phyloP scores from a whole-genome alignment of 2,797 vertebrate species.

The Coluber constrictor region DNA sequence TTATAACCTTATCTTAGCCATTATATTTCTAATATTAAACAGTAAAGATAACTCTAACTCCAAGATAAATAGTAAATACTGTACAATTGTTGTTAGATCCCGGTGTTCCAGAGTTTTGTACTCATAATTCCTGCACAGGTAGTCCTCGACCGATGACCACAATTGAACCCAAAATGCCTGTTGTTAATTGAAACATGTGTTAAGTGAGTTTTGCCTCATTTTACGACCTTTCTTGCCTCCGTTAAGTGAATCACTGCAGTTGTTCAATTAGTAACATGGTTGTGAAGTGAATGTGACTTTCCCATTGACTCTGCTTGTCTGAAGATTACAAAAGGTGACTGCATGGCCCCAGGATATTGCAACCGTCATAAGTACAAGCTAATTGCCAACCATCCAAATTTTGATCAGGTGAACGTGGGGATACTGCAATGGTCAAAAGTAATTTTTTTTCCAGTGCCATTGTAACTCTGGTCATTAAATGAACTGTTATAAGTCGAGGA shows the following conservation, averaged over 20 bases:
- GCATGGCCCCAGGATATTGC: too few species aligned
- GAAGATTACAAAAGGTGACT: too few species aligned
- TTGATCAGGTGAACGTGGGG: not conserved
- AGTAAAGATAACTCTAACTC: not conserved
- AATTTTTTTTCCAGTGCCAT: not conserved
- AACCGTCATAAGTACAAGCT: too few species aligned
- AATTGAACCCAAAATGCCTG: not conserved
- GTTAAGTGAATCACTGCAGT: too few species aligned
- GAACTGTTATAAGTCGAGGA: too few species aligned
- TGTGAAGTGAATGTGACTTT: too few species aligned
- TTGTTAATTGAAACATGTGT: too few species aligned
- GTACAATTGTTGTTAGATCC: not conserved
- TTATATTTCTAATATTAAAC: not conserved
- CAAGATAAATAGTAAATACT: not conserved
- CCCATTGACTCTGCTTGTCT: too few species aligned
- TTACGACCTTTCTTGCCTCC: too few species aligned
- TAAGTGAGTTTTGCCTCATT: too few species aligned
- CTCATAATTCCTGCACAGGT: not conserved
- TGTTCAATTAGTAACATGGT: too few species aligned
- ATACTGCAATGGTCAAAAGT: not conserved
- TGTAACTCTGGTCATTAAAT: not conserved
- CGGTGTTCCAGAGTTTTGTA: not conserved
- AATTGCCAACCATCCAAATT: too few species aligned
- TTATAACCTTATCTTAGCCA: not conserved
- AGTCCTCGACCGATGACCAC: not conserved